Base-by-base conservation (phyloP, 2,113 vertebrate genomes). In the Danio rerio region DNA sequence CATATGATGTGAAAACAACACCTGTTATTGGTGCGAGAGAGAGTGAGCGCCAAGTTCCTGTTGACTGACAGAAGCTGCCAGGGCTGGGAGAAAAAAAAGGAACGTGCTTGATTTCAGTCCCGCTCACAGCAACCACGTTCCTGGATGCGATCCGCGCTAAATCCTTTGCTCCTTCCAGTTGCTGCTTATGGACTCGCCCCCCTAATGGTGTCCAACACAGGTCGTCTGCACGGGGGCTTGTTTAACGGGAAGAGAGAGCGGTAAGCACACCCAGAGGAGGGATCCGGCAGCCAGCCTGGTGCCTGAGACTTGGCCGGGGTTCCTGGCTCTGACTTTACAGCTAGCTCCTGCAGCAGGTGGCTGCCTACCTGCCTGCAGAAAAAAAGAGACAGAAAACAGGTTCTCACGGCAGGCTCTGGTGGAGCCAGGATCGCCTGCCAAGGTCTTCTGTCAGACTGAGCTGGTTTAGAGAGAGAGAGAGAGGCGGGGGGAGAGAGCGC, bases 1-100 rank as follows among this genome's bases (percentile, higher is more conserved):
- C 82, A 69, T 84, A 84, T 86, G 76, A 78, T 79, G 82, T 69
- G 82, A 86, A 84, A 81, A 84, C 83, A 86, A 75, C 85, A 86
- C 85, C 85, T 86, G 85, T 86, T 86, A 84, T 86, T 84, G 82
- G 85, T 78, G 74, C 81, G 47, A 81, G 79, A 84, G 53, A 7
- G 61, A 84, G 72, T 6, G 50, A 53, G 61, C 66, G 82, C 85
- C 85, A 84, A 84, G 85, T 86, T 86, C 74, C 79, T 86, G 85
- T 84, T 86, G 82, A 84, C 79, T 86, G 81, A 76, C 66, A 74
- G 73, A 79, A 81, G 85, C 73, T 81, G 73, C 68, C 68, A 86
- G 82, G 50, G 45, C 73, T 84, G 68, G 49, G 31, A 31, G 31
- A 31, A 31, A 31, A 31, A 71, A 78, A 86, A 49, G 79, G 69